Evolutionary conservation across 2,888 invertebrate species (phyloP), one percentile per base, ranked within the genome.

Genomic region (Psylliodes chrysocephalus): DNA sequence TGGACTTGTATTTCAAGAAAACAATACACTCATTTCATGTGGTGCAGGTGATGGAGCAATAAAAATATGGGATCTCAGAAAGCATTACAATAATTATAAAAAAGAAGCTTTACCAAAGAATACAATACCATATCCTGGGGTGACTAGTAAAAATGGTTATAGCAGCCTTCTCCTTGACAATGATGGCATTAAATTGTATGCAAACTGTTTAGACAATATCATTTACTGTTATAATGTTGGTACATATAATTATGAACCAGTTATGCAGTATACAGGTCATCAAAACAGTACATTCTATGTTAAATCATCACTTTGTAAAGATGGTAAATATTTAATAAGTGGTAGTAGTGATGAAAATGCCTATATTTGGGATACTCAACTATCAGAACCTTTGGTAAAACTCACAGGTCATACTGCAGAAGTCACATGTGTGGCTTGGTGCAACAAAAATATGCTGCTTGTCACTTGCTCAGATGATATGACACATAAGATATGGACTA

Each of bases 261-360:
- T 89, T 62, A 87, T 86, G 73, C 82, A 85, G 49, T 91, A 90
- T 77, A 81, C 83, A 10, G 96, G 96, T 0, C 91, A 94, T 79
- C 87, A 90, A 73, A 92, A 91, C 80, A 86, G 88, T 57, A 90
- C 93, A 0, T 95, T 93, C 83, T 96, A 93, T 81, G 91, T 96
- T 30, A 95, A 94, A 81, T 88, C 92, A 0, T 87, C 90, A 66
- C 84, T 96, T 25, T 94, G 93, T 78, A 89, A 90, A 0, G 94
- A 95, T 82, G 90, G 92, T 2, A 83, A 85, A 67, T 96, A 93
- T 82, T 83, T 96, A 19, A 85, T 94, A 0, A 94, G 94, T 80
- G 96, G 96, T n/a, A 95, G 95, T 72, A 92, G 92, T 75, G 94
- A 95, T 82, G 90, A 91, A 71, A 85, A 88, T 73, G 95, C 94